Evolutionary conservation across 2,113 vertebrate species (phyloP), one percentile per base, ranked within the genome.

Genomic region (Podarcis raffonei): DNA sequence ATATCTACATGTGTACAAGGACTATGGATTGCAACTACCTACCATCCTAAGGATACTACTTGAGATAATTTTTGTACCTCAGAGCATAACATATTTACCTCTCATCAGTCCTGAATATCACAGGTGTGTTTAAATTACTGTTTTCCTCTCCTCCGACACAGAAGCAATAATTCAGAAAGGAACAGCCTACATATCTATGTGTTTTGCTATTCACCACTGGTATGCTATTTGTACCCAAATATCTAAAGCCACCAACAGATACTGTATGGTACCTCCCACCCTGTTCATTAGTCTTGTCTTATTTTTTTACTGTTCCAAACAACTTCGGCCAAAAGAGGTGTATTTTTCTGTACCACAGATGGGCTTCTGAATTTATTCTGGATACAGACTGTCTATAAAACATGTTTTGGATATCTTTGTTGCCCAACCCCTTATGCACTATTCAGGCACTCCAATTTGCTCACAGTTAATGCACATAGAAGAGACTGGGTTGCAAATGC

Each of bases 1-100:
- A 90, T 75, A 82, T 59, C 89, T n/a, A 79, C 89, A 87, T 83
- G 87, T 91, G 71, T n/a, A 77, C 8, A 93, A 93, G 90, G 66
- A 92, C 20, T 88, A 30, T 68, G 80, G 22, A 86, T 89, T 48
- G 42, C 22, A 81, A 87, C 83, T 6, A 78, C 12, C 32, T 90
- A 78, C 85, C 25, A 32, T 91, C 39, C 22, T 48, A 59, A 53
- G 68, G 11, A 37, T 83, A 37, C 32, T 48, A 68, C 65, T 42
- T 39, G 23, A 18, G 37, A 35, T 68, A 69, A 27, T 62, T 84
- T 71, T 62, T 22, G 18, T 65, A 62, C 57, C n/a, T 62, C 74
- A 76, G 35, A 39, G 57, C 79, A 30, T 48, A 79, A 48, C 13
- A 53, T 79, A 79, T 5, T 71, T 48, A 83, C 27, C 27, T 71